Base-by-base conservation (phyloP, 2,888 invertebrate species). In the Macrophya alboannulata region DNA sequence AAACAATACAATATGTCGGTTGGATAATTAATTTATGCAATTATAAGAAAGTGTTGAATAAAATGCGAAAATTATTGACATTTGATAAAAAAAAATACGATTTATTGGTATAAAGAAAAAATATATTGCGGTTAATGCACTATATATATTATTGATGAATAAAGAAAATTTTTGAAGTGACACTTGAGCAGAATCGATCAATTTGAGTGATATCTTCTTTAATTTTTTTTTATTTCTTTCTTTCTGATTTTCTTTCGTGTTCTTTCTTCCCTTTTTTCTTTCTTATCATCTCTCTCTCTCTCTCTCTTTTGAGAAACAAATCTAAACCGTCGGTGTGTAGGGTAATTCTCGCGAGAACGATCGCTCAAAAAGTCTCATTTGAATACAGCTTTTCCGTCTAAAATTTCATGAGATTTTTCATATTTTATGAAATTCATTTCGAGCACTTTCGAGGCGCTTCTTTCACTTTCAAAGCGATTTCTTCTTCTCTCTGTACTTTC, bases 391-490 rank as follows among this genome's bases (percentile, higher is more conserved):
- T 31, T 51, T 17, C 77, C 17, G n/a, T 21, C 9, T 31, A 25
- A 77, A 51, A 77, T 55, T 77, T 55, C n/a, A 55, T n/a, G 51
- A 55, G 55, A 51, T 55, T 51, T 55, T 77, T 77, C 51, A 77
- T 77, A 55, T 55, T 31, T 77, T 55, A 55, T 55, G 37, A 77
- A 77, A 77, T 77, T 77, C 25, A 76, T 71, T 40, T 71, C 71
- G 8, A 40, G 71, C n/a, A 71, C 71, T 71, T 17, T 45, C 17
- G 25, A 12, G n/a, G n/a, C 21, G 43, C 15, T n/a, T n/a, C 21
- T 21, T 45, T 74, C 45, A 15, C 21, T 72, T 72, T 45, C 21
- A 31, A 31, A 65, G 65, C 31, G 31, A 65, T 25, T 31, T 10
- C 43, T 72, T 10, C 43, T 72, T 72, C 72, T 37, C n/a, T 68